Percentiles rank a stretch among this genome's conserved stretches.
These are phyloP conservation scores for Habrosyne pyritoides DNA, from an alignment of 2,888 invertebrate species.

Conservation along the genomic window DNA sequence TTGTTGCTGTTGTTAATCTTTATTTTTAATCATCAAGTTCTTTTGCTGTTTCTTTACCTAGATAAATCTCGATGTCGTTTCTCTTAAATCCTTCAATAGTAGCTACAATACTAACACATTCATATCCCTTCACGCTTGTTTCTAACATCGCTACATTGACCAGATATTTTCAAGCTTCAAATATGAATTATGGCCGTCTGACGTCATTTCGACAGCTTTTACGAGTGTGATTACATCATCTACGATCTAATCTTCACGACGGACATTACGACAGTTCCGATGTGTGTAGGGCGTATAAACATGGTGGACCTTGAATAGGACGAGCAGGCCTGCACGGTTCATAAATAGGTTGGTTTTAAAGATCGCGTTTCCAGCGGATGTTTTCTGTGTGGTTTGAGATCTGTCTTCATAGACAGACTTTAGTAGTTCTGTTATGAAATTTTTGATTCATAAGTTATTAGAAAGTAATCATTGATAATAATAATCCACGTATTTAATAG, in stretches of 20 bases:
- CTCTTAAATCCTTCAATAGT: no score
- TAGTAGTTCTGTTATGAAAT: no score
- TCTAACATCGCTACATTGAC: neutral
- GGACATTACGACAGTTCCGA: constrained; percentile 11
- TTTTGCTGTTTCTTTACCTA: neutral
- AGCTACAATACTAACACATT: neutral
- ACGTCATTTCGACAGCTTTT: constrained; percentile 32
- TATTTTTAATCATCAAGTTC: neutral
- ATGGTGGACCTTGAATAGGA: constrained; percentile 6
- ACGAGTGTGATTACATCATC: constrained; percentile 35
- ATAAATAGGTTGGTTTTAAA: neutral
- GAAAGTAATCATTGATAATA: neutral
- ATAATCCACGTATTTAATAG: neutral
- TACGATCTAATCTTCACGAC: constrained; percentile 24
- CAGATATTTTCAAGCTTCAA: neutral
- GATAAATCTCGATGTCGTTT: neutral
- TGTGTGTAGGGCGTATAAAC: constrained; percentile 7
- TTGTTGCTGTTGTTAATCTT: neutral
- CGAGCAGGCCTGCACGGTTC: neutral
- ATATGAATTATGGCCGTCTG: constrained; percentile 8
- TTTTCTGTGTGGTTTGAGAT: neutral
- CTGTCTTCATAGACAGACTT: neutral
- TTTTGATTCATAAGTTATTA: no score
- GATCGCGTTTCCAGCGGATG: neutral
- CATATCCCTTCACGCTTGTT: neutral